Evolutionary conservation across 2,888 invertebrate species (phyloP).

Genomic region (Campopleginae sp.): DNA sequence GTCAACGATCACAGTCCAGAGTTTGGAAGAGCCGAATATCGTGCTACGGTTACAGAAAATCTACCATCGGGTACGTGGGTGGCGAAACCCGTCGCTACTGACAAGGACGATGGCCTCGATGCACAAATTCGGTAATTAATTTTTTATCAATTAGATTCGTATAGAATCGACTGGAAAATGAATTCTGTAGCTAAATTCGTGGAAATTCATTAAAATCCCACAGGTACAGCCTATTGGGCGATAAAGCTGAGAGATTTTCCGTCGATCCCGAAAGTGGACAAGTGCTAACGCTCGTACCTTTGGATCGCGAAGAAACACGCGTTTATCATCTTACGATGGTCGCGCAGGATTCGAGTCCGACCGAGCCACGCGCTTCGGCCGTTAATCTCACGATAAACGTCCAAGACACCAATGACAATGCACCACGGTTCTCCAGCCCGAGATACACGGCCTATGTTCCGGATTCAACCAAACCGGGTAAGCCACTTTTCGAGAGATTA

Average conservation of each 20-base stretch:
- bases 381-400: constrained; percentile 93
- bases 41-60: constrained; percentile 93
- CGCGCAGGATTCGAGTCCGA: constrained; percentile 95
- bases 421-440: constrained; percentile 90
- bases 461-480: constrained; percentile 91
- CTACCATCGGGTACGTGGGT: constrained; percentile 91
- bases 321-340: constrained; percentile 92
- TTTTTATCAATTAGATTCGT: background rate
- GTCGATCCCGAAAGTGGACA: constrained; percentile 92
- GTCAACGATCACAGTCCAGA: constrained; percentile 97
- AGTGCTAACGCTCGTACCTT: constrained; percentile 89
- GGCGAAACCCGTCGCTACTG: constrained; percentile 91
- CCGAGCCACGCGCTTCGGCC: constrained; percentile 92
- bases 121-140: constrained; percentile 89
- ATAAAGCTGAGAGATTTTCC: constrained; percentile 91
- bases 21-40: constrained; percentile 93
- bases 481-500: constrained; percentile 60
- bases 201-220: background rate
- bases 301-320: constrained; percentile 92
- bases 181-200: background rate
- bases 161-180: background rate
- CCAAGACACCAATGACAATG: constrained; percentile 94
- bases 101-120: constrained; percentile 93
- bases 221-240: constrained; percentile 92
- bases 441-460: constrained; percentile 93